Percentiles rank a stretch among this genome's conserved stretches.
These are phyloP conservation scores for Babylonia areolata DNA, from an alignment of 1,140 invertebrate species.

Conservation along the genomic window DNA sequence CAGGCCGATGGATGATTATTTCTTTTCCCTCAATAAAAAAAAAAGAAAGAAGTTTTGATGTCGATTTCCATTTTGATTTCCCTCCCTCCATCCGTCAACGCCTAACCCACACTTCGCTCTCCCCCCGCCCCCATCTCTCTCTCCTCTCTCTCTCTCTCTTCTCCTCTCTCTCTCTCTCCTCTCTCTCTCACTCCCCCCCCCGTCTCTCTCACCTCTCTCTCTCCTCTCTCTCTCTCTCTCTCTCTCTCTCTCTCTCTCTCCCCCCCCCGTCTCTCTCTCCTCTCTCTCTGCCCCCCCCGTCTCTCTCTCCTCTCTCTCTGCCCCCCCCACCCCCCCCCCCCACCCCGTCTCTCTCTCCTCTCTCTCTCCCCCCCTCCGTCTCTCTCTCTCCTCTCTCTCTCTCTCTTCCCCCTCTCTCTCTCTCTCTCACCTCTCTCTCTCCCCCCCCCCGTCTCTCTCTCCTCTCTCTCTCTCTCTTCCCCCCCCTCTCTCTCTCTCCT, in stretches of 20 bases:
- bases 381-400: conserved; percentile 1
- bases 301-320: neutral
- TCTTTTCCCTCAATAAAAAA: too few species aligned
- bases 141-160: neutral
- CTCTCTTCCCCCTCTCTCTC: neutral
- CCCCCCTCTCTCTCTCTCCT: neutral
- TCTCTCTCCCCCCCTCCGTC: neutral
- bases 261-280: neutral
- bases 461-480: neutral
- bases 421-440: neutral
- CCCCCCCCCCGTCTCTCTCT: neutral
- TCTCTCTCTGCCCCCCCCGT: neutral
- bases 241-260: neutral
- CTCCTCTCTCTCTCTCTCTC: neutral
- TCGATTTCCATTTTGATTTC: too few species aligned
- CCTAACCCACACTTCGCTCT: neutral
- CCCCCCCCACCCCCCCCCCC: too few species aligned
- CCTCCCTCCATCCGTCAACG: too few species aligned
- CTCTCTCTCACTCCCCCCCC: neutral
- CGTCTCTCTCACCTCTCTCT: neutral
- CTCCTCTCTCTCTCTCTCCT: neutral
- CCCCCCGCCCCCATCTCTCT: neutral
- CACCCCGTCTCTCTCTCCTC: too few species aligned
- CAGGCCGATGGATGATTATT: too few species aligned
- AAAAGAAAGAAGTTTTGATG: too few species aligned